Base-by-base conservation (phyloP, 2,797 vertebrate genomes). In the Pangasius mekongensis region DNA sequence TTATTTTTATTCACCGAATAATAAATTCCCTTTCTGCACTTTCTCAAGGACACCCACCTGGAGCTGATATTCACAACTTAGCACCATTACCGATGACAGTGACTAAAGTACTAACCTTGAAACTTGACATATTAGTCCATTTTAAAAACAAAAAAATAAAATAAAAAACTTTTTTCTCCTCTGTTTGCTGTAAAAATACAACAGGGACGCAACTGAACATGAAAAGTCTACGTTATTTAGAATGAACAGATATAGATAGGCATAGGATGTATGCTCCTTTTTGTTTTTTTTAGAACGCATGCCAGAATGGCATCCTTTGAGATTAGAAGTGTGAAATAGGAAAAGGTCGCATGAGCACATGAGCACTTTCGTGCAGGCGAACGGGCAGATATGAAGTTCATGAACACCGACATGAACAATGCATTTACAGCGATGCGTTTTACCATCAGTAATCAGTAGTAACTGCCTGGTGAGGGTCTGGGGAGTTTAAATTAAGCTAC, bases 1-100 rank as follows among this genome's bases (percentile, higher is more conserved):
- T 82, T 69, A 67, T 74, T 87, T 87, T 69, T 80, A 89, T 88
- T 64, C 69, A n/a, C 69, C 54, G 49, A 86, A 87, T 52, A 77
- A 74, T 60, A 67, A 78, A 83, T 66, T 67, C 20, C 49, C n/a
- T 14, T 22, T 83, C 74, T 43, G 47, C 76, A 77, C 74, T 58
- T 87, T 86, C 71, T 84, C 54, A 60, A 66, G 62, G 78, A 83
- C 60, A 62, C 82, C 84, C 86, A 80, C 49, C 84, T 85, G 52
- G 69, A 66, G 20, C 39, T 85, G 30, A 89, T 85, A 74, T 85
- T 87, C 83, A 66, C 71, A 71, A 30, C 62, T 87, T 58, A 14
- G 67, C 67, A 84, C 52, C 56, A 39, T 83, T 64, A 83, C 64
- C 24, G 7, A 58, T 74, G 52, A 74, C 60, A 87, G 20, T 66